phyloP scores from a whole-genome alignment of 2,797 vertebrate species.

The Eleutherodactylus coqui region DNA sequence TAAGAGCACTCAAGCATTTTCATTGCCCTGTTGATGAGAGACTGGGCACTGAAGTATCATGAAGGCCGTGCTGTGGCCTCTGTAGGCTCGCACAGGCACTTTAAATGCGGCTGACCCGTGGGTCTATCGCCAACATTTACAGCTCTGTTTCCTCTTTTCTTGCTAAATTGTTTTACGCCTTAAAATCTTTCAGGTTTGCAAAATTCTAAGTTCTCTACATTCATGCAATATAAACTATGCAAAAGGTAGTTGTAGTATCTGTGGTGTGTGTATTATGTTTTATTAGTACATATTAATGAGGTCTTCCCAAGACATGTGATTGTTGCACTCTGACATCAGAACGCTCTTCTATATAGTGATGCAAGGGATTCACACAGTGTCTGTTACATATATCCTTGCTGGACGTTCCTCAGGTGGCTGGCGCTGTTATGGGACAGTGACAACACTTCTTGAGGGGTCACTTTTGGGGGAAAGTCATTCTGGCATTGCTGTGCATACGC shows the following conservation, averaged over 20 bases:
- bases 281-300: not conserved
- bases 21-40: slow-evolving; percentile 60
- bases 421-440: too few species aligned
- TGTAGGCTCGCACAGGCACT: not conserved
- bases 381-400: too few species aligned
- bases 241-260: too few species aligned
- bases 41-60: slow-evolving; percentile 49
- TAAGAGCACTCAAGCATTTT: slow-evolving; percentile 63
- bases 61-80: slow-evolving; percentile 42
- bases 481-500: too few species aligned
- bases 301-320: not conserved
- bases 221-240: not conserved
- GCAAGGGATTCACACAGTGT: too few species aligned
- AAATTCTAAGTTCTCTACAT: not conserved
- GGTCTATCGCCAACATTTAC: not conserved
- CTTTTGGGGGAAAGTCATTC: too few species aligned
- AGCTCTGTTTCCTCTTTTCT: not conserved
- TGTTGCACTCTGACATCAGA: too few species aligned
- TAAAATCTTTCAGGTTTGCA: not conserved
- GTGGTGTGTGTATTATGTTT: not conserved
- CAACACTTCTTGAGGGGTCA: too few species aligned
- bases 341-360: too few species aligned
- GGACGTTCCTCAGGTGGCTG: too few species aligned
- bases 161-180: not conserved
- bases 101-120: not conserved